Base-by-base conservation (phyloP, 2,888 invertebrate species). In the Andrena trimmerana region DNA sequence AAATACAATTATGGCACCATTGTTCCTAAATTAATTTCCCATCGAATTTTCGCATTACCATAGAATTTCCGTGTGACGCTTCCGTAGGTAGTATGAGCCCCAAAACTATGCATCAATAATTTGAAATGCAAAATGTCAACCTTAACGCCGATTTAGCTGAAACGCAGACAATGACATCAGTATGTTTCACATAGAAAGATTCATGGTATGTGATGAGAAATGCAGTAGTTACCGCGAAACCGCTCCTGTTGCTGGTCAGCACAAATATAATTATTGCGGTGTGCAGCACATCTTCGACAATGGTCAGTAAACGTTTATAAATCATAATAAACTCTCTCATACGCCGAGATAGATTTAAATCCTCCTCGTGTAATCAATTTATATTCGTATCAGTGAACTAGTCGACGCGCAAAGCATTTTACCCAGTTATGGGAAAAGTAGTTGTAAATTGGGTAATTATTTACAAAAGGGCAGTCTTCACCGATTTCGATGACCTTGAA, bases 201-300 rank as follows among this genome's bases (percentile, higher is more conserved):
- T 36, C 2, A 36, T 27, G 10, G 24, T 13, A 4, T 42, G 36
- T 20, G 20, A 42, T 42, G 63, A 24, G 24, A 63, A 42, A 63
- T 63, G 24, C 20, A 42, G 33, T n/a, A 20, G 33, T 62, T 16
- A 24, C 36, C 42, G 24, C 24, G 29, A 63, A 63, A 63, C 20
- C 63, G 13, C 20, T 33, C 20, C 20, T 36, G 36, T 42, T 27
- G 36, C 36, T 36, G 63, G 20, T 63, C 63, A 63, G 63, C 63
- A 13, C 13, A 63, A 63, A 63, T 63, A 63, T 63, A 63, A 63
- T 63, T 63, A 63, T 63, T 63, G 36, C n/a, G 36, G 20, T 13
- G 36, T 27, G 10, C 6, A 24, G 42, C 10, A 20, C 10, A 57
- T 24, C 24, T 57, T 57, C 24, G 10, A 24, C 57, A 24, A 27